A percentile compares a stretch with the other conserved stretches of the same genome.
phyloP scores from a whole-genome alignment of 2,888 invertebrate genomes.

The Chymomyza procnemis region DNA sequence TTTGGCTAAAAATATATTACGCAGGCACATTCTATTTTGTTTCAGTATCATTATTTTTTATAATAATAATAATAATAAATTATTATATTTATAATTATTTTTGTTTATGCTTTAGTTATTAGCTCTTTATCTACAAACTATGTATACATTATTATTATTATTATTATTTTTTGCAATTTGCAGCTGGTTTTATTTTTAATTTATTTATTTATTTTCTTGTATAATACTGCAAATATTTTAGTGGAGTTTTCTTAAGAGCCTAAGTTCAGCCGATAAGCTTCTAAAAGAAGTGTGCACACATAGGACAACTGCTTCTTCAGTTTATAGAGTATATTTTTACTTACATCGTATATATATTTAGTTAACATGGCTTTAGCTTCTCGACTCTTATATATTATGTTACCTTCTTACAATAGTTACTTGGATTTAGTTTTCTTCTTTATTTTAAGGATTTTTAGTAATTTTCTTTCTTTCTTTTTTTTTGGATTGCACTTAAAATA shows the following conservation, averaged over 20 bases:
- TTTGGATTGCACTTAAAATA: conserved; percentile 52
- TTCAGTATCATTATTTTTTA: conserved; percentile 67
- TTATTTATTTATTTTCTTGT: conserved; percentile 21
- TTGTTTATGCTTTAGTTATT: conserved; percentile 47
- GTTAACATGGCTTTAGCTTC: not conserved
- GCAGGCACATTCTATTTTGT: conserved; percentile 78
- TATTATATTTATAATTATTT: conserved; percentile 38
- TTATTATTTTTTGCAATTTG: conserved; percentile 46
- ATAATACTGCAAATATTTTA: conserved; percentile 52
- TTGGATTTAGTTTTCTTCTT: not conserved
- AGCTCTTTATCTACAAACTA: conserved; percentile 74
- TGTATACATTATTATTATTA: not conserved
- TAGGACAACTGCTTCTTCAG: not conserved
- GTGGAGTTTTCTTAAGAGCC: conserved; percentile 16
- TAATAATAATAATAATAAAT: conserved; percentile 49
- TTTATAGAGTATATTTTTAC: not conserved
- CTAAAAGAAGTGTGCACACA: not conserved
- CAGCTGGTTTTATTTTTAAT: conserved; percentile 20
- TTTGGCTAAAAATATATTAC: conserved; percentile 78
- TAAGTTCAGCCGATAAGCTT: conserved; percentile 5
- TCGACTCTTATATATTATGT: not conserved
- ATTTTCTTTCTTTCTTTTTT: not conserved
- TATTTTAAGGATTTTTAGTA: not conserved
- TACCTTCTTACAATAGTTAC: not conserved
- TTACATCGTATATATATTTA: not conserved